Evolutionary conservation across 2,888 invertebrate genomes (phyloP).

Genomic region (Saturnia japonica): DNA sequence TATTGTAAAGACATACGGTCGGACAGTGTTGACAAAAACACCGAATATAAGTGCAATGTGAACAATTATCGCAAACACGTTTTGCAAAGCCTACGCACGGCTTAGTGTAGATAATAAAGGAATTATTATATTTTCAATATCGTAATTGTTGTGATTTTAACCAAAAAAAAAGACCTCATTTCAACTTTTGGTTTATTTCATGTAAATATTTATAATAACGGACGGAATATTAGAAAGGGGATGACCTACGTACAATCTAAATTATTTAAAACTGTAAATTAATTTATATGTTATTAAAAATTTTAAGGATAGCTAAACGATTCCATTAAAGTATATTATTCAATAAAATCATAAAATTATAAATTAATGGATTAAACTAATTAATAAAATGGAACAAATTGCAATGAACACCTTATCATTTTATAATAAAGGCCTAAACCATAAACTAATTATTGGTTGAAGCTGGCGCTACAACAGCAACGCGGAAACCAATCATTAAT

Average conservation of each 20-base stretch:
- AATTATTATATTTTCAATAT: constrained; percentile 70
- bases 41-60: constrained; percentile 6
- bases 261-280: neutral
- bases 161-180: constrained; percentile 70
- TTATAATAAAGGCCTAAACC: neutral
- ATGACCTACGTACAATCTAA: constrained; percentile 3
- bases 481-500: too few species aligned
- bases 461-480: too few species aligned
- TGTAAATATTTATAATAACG: constrained; percentile 57
- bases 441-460: too few species aligned
- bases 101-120: constrained; percentile 57
- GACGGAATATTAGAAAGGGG: constrained; percentile 23
- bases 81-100: constrained; percentile 30
- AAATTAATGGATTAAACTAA: too few species aligned
- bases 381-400: too few species aligned
- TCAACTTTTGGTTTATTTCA: constrained; percentile 56
- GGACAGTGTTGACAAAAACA: neutral
- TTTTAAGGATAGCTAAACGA: too few species aligned
- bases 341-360: too few species aligned
- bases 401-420: neutral
- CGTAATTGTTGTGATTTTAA: constrained; percentile 77
- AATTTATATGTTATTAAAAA: too few species aligned
- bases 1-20: constrained; percentile 11
- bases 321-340: too few species aligned
- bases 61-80: constrained; percentile 10